phyloP scores from a whole-genome alignment of 2,113 vertebrate species.

The Lepidothrix coronata region DNA sequence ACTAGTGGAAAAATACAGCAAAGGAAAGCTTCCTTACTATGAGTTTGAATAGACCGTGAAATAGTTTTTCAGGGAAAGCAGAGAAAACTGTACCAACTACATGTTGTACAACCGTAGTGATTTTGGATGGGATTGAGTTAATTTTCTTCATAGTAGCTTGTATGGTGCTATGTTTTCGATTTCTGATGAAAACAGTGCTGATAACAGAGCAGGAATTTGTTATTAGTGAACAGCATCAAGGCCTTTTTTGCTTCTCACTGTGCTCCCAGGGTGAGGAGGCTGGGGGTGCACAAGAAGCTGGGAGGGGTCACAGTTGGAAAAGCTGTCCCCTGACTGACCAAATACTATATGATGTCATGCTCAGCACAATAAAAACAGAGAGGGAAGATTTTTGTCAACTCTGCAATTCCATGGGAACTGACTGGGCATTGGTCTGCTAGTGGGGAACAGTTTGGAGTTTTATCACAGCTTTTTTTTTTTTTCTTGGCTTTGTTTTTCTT shows the following conservation, averaged over 20 bases:
- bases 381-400: background rate
- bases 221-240: background rate
- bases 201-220: background rate
- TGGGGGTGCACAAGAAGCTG: background rate
- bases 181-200: background rate
- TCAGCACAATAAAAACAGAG: background rate
- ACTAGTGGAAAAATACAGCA: background rate
- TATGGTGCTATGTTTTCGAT: background rate
- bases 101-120: background rate
- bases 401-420: background rate
- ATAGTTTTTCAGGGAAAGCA: background rate
- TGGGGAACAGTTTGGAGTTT: fast-evolving
- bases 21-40: background rate
- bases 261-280: background rate
- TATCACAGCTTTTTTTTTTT: background rate
- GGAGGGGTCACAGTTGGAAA: background rate
- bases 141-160: background rate
- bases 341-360: fast-evolving
- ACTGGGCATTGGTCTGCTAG: background rate
- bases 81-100: background rate
- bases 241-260: background rate
- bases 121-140: background rate
- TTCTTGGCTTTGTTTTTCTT: background rate
- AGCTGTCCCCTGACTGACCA: background rate
- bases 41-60: background rate